Conservation (phyloP, 2,797 vertebrate species). For the Helostoma temminkii region DNA sequence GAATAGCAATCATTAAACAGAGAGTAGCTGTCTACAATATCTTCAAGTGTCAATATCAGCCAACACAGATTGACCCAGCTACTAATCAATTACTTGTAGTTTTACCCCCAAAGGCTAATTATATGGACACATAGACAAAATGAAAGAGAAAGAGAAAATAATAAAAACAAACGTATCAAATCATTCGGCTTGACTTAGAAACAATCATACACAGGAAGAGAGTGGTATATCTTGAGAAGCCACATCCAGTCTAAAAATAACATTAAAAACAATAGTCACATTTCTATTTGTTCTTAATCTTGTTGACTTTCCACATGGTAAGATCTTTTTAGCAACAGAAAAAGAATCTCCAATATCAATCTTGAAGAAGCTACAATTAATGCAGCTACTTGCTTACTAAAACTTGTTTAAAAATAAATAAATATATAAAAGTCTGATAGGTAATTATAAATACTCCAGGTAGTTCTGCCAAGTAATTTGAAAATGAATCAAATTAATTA, state of each 20-base stretch:
- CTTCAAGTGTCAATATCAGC: constrained; percentile 78
- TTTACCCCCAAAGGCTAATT: constrained; percentile 20
- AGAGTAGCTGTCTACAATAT: constrained; percentile 73
- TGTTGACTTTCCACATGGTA: constrained; percentile 1
- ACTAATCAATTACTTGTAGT: constrained; percentile 67
- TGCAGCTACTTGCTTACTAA: no score
- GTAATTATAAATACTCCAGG: no score
- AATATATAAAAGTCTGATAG: no score
- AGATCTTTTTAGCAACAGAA: background rate
- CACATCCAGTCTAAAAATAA: background rate
- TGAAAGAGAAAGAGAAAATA: background rate
- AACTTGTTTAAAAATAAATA: no score
- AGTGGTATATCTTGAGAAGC: background rate
- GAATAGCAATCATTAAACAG: constrained; percentile 82
- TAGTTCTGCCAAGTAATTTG: no score
- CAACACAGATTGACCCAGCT: constrained; percentile 46
- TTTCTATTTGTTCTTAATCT: background rate
- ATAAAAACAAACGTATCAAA: background rate
- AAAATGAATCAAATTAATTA: no score
- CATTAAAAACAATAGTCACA: background rate
- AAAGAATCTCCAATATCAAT: no score
- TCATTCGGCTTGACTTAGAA: background rate
- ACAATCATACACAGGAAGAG: background rate
- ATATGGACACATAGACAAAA: constrained; percentile 1
- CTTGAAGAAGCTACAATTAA: background rate